Conservation (phyloP, 2,888 invertebrate species). For the Ichneumoninae sp. region DNA sequence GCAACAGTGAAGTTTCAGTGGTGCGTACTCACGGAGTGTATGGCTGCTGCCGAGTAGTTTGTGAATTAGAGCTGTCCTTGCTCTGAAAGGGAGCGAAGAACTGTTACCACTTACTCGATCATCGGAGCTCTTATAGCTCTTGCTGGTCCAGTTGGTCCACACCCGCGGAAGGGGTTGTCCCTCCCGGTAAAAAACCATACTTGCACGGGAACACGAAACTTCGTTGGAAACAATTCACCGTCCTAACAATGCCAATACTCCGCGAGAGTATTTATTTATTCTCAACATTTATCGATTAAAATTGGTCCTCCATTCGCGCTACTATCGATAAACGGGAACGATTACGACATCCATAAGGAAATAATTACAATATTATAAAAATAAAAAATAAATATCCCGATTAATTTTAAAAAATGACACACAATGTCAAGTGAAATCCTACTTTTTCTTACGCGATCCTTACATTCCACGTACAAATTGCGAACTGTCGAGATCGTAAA, state of each 20-base stretch:
- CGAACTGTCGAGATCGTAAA: conserved; percentile 49
- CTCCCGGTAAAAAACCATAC: conserved; percentile 51
- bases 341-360: background rate
- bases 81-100: conserved; percentile 79
- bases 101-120: conserved; percentile 79
- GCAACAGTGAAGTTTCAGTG: background rate
- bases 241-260: conserved; percentile 26
- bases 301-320: background rate
- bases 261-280: background rate
- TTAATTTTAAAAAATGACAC: conserved; percentile 16
- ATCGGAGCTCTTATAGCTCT: conserved; percentile 81
- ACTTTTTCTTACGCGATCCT: conserved; percentile 17
- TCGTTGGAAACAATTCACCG: conserved; percentile 12
- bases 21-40: conserved; percentile 59
- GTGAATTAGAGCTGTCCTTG: conserved; percentile 77
- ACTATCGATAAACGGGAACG: background rate
- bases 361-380: background rate
- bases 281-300: background rate
- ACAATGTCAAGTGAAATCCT: conserved; percentile 19
- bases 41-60: conserved; percentile 44
- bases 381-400: conserved; percentile 3
- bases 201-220: conserved; percentile 51
- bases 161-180: conserved; percentile 78
- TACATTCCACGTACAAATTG: conserved; percentile 52
- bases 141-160: conserved; percentile 76